These are phyloP conservation scores for Epirrhoe alternata DNA, from an alignment of 2,888 invertebrate genomes.

Conservation along the genomic window DNA sequence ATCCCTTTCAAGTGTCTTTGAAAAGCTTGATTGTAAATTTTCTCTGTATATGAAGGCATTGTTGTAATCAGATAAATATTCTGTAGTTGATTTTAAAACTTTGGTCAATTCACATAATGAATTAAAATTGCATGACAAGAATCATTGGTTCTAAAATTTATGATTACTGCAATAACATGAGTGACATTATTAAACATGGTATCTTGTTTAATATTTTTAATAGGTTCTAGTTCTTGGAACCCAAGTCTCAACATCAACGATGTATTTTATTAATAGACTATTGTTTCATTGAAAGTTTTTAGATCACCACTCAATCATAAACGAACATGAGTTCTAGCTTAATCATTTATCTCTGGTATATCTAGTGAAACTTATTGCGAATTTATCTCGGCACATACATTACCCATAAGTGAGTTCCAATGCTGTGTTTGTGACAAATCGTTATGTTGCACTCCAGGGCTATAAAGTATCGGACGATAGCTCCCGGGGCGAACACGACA, in stretches of 20 bases:
- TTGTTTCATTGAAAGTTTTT: neutral
- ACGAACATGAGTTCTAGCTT: neutral
- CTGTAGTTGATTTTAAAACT: too few species aligned
- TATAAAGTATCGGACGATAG: constrained; percentile 62
- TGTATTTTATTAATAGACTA: neutral
- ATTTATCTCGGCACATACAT: constrained; percentile 34
- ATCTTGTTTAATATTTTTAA: neutral
- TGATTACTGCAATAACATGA: neutral
- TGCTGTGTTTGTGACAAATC: constrained; percentile 70
- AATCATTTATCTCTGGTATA: constrained; percentile 3
- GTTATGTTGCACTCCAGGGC: constrained; percentile 53
- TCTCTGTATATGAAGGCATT: neutral
- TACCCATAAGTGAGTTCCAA: constrained; percentile 29
- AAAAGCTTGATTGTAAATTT: constrained; percentile 5
- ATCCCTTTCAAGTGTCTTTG: constrained; percentile 2
- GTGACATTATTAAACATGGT: neutral
- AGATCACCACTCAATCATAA: neutral
- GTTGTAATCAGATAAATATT: neutral
- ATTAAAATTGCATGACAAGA: too few species aligned
- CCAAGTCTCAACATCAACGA: neutral
- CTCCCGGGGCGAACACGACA: constrained; percentile 74
- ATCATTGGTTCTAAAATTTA: neutral
- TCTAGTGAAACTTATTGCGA: constrained; percentile 33
- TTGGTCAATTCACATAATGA: too few species aligned
- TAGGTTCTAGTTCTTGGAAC: neutral